These are phyloP conservation scores for Octonoba sinensis DNA, from an alignment of 2,888 invertebrate genomes.

Conservation along the genomic window DNA sequence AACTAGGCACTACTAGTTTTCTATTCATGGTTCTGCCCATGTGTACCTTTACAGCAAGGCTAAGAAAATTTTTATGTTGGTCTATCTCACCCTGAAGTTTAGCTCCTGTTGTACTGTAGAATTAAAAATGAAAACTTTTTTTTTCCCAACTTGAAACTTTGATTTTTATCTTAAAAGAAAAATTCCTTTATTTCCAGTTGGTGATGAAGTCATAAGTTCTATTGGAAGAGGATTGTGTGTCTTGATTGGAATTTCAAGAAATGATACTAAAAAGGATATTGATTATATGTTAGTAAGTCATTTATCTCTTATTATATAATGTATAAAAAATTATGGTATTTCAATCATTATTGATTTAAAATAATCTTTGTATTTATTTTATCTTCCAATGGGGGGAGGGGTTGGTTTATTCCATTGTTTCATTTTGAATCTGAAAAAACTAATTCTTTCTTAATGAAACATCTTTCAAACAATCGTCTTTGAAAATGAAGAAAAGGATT, in stretches of 20 bases:
- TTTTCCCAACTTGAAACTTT: neutral
- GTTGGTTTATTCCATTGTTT: neutral
- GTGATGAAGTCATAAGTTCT: conserved; percentile 81
- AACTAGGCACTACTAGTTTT: no score
- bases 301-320: neutral
- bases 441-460: no score
- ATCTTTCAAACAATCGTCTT: no score
- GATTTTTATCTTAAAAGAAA: neutral
- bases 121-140: neutral
- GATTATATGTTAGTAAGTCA: conserved; percentile 82
- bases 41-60: neutral
- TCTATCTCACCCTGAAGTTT: neutral
- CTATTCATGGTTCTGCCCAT: no score
- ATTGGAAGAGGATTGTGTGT: conserved; percentile 89
- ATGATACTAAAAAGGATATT: conserved; percentile 83
- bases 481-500: no score
- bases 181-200: conserved; percentile 75
- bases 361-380: neutral
- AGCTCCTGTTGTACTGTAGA: neutral
- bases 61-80: neutral
- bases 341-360: neutral
- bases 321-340: neutral
- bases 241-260: conserved; percentile 84
- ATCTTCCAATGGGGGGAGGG: no score
- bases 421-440: no score